Evolutionary conservation across 2,888 invertebrate genomes (phyloP).

Genomic region (Chrysolina oricalcia): DNA sequence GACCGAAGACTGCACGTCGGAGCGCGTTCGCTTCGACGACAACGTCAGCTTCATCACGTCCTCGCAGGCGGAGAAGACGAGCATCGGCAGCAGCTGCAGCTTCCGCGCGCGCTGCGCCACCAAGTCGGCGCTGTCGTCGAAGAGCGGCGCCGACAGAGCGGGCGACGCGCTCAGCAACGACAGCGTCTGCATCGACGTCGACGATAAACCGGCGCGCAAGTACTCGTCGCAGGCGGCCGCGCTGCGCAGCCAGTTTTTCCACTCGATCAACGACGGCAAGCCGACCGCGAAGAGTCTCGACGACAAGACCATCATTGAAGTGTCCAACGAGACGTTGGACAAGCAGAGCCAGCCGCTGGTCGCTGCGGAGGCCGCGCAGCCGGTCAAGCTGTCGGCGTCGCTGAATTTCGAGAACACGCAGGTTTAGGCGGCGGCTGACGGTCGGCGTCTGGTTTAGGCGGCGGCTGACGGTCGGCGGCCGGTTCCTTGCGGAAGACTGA

Average conservation of each 20-base stretch:
- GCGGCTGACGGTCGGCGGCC: background rate
- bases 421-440: slow-evolving; percentile 54
- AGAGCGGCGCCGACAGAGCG: slow-evolving; percentile 2
- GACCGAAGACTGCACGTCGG: slow-evolving; percentile 75
- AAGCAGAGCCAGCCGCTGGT: slow-evolving; percentile 57
- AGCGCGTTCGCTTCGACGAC: slow-evolving; percentile 79
- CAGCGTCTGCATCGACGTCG: slow-evolving; percentile 69
- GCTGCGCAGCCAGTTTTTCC: slow-evolving; percentile 74
- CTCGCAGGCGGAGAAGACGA: slow-evolving; percentile 69
- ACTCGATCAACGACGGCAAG: slow-evolving; percentile 66
- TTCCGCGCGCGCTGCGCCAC: slow-evolving; percentile 66
- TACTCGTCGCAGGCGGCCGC: slow-evolving; percentile 72
- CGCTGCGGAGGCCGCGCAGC: slow-evolving; percentile 31
- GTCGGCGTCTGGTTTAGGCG: slow-evolving; percentile 50
- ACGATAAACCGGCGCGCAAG: slow-evolving; percentile 66
- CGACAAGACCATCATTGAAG: slow-evolving; percentile 68
- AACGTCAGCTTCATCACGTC: slow-evolving; percentile 76
- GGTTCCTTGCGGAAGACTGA: slow-evolving; percentile 60
- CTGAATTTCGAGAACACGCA: slow-evolving; percentile 58
- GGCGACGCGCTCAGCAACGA: slow-evolving; percentile 68
- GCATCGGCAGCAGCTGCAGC: slow-evolving; percentile 70
- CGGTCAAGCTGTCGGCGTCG: slow-evolving; percentile 48
- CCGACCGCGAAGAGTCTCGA: slow-evolving; percentile 65
- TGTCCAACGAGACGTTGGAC: slow-evolving; percentile 68
- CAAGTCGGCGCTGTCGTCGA: slow-evolving; percentile 28